A percentile compares a stretch with the other conserved stretches of the same genome.
These are phyloP conservation scores for Zaprionus ghesquierei DNA, from an alignment of 1,140 invertebrate species.

Conservation along the genomic window DNA sequence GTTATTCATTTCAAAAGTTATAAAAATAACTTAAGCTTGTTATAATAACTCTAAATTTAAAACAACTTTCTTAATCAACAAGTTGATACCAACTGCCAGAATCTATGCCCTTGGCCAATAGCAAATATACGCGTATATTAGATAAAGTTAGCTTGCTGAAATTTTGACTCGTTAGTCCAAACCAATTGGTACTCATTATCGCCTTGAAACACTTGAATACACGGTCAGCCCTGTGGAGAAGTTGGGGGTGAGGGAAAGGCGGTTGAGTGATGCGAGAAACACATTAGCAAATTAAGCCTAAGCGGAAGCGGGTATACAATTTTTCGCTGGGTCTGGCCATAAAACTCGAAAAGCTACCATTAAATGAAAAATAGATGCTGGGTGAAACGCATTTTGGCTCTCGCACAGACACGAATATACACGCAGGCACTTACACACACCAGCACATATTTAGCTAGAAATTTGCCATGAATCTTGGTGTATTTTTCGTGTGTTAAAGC, in stretches of 20 bases:
- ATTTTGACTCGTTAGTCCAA: slow-evolving; percentile 1
- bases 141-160: not conserved
- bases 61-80: too few relatives aligned
- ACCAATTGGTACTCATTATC: slow-evolving; percentile 68
- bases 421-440: slow-evolving; percentile 7
- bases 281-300: slow-evolving; percentile 68
- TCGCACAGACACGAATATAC: slow-evolving; percentile 15
- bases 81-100: not conserved
- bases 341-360: slow-evolving; percentile 63
- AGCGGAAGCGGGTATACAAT: slow-evolving; percentile 66
- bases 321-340: slow-evolving; percentile 48
- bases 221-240: not conserved
- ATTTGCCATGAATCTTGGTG: slow-evolving; percentile 63
- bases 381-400: slow-evolving; percentile 40
- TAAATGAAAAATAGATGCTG: slow-evolving; percentile 67
- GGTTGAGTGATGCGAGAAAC: slow-evolving; percentile 30
- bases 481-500: slow-evolving; percentile 62
- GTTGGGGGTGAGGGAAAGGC: not conserved
- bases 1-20: too few relatives aligned
- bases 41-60: too few relatives aligned
- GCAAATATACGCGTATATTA: not conserved
- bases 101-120: not conserved
- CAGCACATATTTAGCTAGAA: slow-evolving; percentile 5
- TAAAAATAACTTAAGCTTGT: too few relatives aligned
- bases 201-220: slow-evolving; percentile 16